These are phyloP conservation scores for Drymodes brunneopygia DNA, from an alignment of 2,113 vertebrate genomes.

Conservation along the genomic window DNA sequence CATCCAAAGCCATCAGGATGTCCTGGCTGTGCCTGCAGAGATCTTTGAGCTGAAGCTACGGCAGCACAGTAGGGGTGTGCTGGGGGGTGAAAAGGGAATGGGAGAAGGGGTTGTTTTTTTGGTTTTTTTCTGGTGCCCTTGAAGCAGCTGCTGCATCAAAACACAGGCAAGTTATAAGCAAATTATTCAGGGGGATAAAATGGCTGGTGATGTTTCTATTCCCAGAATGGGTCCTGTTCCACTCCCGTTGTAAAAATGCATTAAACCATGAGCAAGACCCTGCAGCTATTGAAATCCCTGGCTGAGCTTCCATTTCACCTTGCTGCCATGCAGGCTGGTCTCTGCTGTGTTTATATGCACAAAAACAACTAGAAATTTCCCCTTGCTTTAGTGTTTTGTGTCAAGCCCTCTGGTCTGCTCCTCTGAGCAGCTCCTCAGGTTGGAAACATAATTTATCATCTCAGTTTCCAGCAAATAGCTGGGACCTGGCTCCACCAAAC, in stretches of 20 bases:
- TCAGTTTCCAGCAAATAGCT: background rate
- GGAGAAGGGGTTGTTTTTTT: background rate
- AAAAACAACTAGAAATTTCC: background rate
- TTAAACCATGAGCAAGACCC: background rate
- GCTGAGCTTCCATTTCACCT: background rate
- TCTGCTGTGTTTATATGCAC: background rate
- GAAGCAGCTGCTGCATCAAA: conserved; percentile 6
- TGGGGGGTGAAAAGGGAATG: background rate
- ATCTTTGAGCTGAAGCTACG: background rate
- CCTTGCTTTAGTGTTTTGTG: background rate
- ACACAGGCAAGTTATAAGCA: background rate
- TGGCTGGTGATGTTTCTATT: background rate
- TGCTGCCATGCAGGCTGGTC: background rate
- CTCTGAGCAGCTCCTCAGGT: background rate
- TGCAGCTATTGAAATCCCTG: background rate
- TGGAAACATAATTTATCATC: background rate
- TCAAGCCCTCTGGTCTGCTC: background rate
- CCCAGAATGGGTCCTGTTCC: background rate
- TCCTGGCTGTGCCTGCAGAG: background rate
- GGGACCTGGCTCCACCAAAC: background rate
- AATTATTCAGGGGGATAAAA: background rate
- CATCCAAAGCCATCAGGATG: background rate
- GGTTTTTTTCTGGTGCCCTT: background rate
- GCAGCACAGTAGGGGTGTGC: background rate
- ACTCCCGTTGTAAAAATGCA: background rate